Percentiles rank a stretch among this genome's conserved stretches.
phyloP scores from a whole-genome alignment of 2,888 invertebrate species.

The Esperia sulphurella region DNA sequence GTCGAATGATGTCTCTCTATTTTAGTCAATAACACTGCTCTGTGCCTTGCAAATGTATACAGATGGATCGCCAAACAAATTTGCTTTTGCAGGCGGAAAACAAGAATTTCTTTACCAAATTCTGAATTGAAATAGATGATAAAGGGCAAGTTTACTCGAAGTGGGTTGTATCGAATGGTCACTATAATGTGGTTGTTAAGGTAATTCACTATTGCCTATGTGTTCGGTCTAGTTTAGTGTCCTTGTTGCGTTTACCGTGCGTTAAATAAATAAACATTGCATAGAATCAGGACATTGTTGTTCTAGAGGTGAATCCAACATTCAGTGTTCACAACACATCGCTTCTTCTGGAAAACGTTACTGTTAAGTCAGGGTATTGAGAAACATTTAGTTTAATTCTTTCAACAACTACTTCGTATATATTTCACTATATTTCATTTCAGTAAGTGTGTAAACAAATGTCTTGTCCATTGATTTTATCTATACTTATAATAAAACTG shows the following conservation, averaged over 20 bases:
- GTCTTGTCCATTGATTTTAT: too few species aligned
- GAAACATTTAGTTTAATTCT: too few species aligned
- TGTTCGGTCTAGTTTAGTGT: conserved; percentile 40
- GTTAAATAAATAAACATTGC: conserved; percentile 12
- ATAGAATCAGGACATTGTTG: conserved; percentile 13
- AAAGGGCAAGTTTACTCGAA: neutral
- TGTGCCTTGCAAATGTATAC: conserved; percentile 20
- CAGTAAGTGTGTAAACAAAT: too few species aligned
- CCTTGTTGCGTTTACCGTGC: conserved; percentile 40
- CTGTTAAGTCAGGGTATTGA: too few species aligned
- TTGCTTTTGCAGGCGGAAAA: conserved; percentile 1
- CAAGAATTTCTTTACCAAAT: neutral
- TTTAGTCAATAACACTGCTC: conserved; percentile 29
- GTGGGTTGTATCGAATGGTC: neutral
- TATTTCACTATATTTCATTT: too few species aligned
- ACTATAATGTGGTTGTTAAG: neutral
- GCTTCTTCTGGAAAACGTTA: too few species aligned
- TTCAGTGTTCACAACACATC: too few species aligned
- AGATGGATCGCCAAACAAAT: conserved; percentile 5
- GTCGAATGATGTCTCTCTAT: conserved; percentile 26
- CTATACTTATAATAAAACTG: too few species aligned
- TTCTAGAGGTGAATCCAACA: too few species aligned
- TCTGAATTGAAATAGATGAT: neutral
- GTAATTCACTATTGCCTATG: conserved; percentile 15
- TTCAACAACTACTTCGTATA: too few species aligned